Evolutionary conservation across 2,797 vertebrate genomes (phyloP), one percentile per base, ranked within the genome.

Genomic region (Artibeus jamaicensis): DNA sequence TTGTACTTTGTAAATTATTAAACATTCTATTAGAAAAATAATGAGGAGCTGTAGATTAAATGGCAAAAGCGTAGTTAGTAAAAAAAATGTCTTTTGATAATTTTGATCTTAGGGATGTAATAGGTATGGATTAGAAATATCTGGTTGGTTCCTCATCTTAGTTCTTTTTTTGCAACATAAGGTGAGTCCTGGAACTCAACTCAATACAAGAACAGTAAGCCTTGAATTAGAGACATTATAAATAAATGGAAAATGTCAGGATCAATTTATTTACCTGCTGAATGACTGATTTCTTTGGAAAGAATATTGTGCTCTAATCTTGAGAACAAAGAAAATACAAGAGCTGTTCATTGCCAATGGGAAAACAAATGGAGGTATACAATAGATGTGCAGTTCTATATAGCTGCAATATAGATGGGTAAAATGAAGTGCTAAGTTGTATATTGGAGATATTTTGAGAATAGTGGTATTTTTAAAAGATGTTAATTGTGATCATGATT

Each of bases 1-100:
- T 88, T 96, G 89, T 93, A 85, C 93, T 87, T 37, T 73, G 95
- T 91, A 85, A 94, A 62, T 97, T 98, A 92, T 77, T 97, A 86
- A 74, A 37, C 90, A 86, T 73, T 86, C 85, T 57, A 95, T 97
- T 95, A 93, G 57, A 55, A 95, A 97, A 95, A 94, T 14, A 97
- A 77, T 93, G 74, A 96, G 84, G 85, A 85, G 68, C 81, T 77
- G 10, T 42, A 96, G 89, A 94, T 77, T 98, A 96, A 89, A 86
- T 82, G 76, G 57, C 34, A 37, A 88, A 89, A 55, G 77, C 74
- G 34, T 68, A 94, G 73, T 94, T 93, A 87, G 87, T 95, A 92
- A 94, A 95, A 65, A 97, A 97, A 93, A 91, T 53, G 94, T 24
- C 42, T 79, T 94, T 94, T 95, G 79, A 34, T 87, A 4, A 14